A percentile compares a stretch with the other conserved stretches of the same genome.
phyloP scores from a whole-genome alignment of 2,888 invertebrate species.

The Epistrophella euchroma region DNA sequence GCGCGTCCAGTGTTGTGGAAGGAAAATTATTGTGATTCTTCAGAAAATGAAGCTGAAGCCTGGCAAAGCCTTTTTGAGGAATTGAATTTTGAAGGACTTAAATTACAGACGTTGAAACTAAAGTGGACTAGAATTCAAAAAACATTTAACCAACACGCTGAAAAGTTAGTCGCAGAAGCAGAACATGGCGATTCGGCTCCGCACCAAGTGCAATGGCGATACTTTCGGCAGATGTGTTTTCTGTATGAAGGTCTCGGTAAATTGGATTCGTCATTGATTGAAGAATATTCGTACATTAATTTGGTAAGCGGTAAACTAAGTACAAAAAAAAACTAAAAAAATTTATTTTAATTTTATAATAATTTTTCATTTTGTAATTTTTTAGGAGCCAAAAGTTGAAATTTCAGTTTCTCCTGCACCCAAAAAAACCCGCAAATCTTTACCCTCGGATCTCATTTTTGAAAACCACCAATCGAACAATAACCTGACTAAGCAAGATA shows the following conservation, averaged over 20 bases:
- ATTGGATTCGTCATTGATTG: neutral
- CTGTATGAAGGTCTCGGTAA: neutral
- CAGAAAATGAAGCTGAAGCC: neutral
- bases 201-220: neutral
- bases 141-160: neutral
- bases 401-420: neutral
- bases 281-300: neutral
- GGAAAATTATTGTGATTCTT: accelerated
- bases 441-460: neutral
- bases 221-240: neutral
- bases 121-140: neutral
- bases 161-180: too few species aligned
- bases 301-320: neutral
- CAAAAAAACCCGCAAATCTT: neutral
- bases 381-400: neutral
- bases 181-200: neutral
- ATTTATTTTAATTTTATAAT: neutral
- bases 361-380: neutral
- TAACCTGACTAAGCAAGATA: neutral
- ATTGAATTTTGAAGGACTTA: neutral
- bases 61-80: neutral
- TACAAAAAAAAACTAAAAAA: too few species aligned
- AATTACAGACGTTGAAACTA: neutral
- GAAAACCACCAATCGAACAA: neutral
- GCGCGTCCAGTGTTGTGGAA: neutral